Base-by-base conservation (phyloP, 2,113 vertebrate genomes). In the Phrynocephalus versicolor region DNA sequence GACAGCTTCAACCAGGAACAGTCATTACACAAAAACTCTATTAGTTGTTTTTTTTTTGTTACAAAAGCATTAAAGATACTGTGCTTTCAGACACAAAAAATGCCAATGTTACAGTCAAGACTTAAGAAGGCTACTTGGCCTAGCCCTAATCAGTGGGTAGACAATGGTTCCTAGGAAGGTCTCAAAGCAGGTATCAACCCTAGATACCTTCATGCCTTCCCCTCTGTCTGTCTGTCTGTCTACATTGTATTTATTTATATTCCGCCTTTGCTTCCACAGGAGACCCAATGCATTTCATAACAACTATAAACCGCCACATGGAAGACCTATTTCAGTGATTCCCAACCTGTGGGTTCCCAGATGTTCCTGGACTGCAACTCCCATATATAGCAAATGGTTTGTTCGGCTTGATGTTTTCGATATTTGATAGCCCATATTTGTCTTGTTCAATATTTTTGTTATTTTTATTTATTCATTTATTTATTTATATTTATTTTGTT, bases 11-110 rank as follows among this genome's bases (percentile, higher is more conserved):
- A 64, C 69, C 64, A 57, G 60, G 60, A 83, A 15, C 58, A 37
- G 80, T 21, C 81, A 64, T 83, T 86, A 76, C 67, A n/a, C 30
- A 85, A 83, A 69, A 64, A 19, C 45, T 5, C 35, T 9, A 23
- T 67, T 60, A 57, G 60, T 62, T 64, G 27, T 30, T 14, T 69
- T 55, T 72, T 62, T 64, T 5, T 30, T 14, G 57, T 55, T 72
- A 18, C 12, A 55, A 21, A 51, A 23, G 64, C 25, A 69, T 81
- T 41, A 64, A 41, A 77, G 67, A 84, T 16, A 23, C 73, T 69
- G 41, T 21, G 55, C 2, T 77, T 77, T 27, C 37, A 77, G 30
- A 73, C 6, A 16, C 13, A 6, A n/a, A 41, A 60, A 69, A 30
- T 71, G 30, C 35, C 51, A 7, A n/a, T 73, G 35, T 30, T 3